These are phyloP conservation scores for Brachypalpus laphriformis DNA, from an alignment of 2,888 invertebrate genomes.

Conservation along the genomic window DNA sequence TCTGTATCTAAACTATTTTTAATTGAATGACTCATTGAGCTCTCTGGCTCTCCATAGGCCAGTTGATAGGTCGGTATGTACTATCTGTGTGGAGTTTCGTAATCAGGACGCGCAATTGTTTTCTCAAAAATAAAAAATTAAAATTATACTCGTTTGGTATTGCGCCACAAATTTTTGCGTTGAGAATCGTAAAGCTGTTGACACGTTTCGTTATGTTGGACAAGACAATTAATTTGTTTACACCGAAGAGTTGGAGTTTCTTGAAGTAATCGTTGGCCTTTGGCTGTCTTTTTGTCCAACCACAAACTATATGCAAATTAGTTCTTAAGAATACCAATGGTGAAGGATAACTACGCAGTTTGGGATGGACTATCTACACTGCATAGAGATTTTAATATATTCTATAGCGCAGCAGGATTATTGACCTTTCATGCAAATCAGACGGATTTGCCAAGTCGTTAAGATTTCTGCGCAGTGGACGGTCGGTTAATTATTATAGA, in stretches of 20 bases:
- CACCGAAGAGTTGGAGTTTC: not conserved
- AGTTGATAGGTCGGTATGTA: not conserved
- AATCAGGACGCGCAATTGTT: constrained; percentile 24
- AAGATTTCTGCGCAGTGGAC: not conserved
- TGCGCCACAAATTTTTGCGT: constrained; percentile 6
- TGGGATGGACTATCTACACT: not conserved
- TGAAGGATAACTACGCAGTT: not conserved
- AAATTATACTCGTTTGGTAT: not conserved
- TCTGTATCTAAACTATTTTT: constrained; percentile 2
- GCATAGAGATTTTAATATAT: not conserved
- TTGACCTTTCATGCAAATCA: not conserved
- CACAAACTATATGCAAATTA: constrained; percentile 4
- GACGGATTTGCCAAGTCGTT: not conserved
- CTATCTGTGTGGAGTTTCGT: not conserved
- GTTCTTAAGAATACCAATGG: not conserved
- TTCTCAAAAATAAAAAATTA: not conserved
- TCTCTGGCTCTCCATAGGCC: not conserved
- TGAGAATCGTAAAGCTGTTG: not conserved
- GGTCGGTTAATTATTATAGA: too few species aligned
- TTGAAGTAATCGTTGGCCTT: not conserved
- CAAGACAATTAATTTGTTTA: constrained; percentile 18
- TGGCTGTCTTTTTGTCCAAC: not conserved
- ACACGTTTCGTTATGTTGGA: not conserved
- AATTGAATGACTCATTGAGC: constrained; percentile 45
- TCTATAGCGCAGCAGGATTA: not conserved